Conservation (phyloP, 2,113 vertebrate species). For the Merops nubicus region DNA sequence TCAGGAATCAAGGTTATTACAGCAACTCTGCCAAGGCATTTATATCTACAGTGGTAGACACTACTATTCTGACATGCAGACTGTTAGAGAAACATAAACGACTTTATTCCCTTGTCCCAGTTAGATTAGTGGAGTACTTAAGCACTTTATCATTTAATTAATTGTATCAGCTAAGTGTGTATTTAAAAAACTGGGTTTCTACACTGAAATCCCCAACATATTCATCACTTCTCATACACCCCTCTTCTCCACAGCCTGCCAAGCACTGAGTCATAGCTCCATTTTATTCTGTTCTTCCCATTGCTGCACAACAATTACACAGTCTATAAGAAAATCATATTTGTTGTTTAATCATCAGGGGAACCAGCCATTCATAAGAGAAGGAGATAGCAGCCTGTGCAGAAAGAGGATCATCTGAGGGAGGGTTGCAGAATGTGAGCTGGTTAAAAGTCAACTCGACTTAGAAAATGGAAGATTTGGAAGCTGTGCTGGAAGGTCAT, state of each 20-base stretch:
- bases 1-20: conserved; percentile 17
- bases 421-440: neutral
- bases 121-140: conserved; percentile 51
- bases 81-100: conserved; percentile 24
- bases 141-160: conserved; percentile 69
- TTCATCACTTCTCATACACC: conserved; percentile 18
- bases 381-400: neutral
- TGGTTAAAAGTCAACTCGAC: neutral
- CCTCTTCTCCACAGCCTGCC: conserved; percentile 56
- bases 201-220: conserved; percentile 39
- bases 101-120: conserved; percentile 28
- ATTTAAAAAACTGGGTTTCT: conserved; percentile 61
- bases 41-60: neutral
- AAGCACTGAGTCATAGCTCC: conserved; percentile 69
- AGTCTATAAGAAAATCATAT: conserved; percentile 31
- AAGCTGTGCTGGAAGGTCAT: neutral
- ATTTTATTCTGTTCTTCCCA: conserved; percentile 66
- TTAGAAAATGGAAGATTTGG: neutral
- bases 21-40: conserved; percentile 20
- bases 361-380: conserved; percentile 24
- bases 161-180: conserved; percentile 52
- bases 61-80: conserved; percentile 26
- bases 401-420: conserved; percentile 5
- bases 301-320: conserved; percentile 65
- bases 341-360: conserved; percentile 60